Evolutionary conservation across 2,113 vertebrate species (phyloP), one percentile per base, ranked within the genome.

Genomic region (Grus americana): DNA sequence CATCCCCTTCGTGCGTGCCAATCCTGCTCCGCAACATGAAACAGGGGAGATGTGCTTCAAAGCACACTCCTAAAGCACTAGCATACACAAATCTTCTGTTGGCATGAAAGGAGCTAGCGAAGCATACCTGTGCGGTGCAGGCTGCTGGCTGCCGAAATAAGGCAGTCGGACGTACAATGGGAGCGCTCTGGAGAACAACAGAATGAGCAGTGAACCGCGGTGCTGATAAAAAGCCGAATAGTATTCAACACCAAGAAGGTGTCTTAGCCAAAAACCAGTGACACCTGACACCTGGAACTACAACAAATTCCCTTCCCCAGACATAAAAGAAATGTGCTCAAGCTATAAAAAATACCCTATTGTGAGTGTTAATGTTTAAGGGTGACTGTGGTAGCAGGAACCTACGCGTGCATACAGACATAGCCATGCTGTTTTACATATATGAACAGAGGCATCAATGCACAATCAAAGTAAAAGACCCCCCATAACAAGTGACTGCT

Each of bases 361-460:
- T 50, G 11, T 1, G 3, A 73, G 59, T 14, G 18, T 24, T 44
- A 10, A 9, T 49, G 49, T 44, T 72, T 17, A 61, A 81, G 36
- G 44, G 34, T 49, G 87, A 49, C 34, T 18, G 59, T 5, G 58
- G 58, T 5, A 75, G 66, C 2, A 1, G 52, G 38, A 84, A 14
- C 14, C 0, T 0, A 21, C 0, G 5, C 1, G 9, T 10, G 10
- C 14, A 15, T 9, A 38, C 16, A 32, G 80, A 8, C 11, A 19
- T 2, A 75, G 52, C 9, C n/a, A 7, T 1, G 0, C 0, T 32
- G 30, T 29, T 18, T 55, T 34, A 62, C 8, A 4, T 22, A 17
- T 1, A 7, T 0, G 12, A 75, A 54, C 55, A 81, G 36, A 65
- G 8, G 22, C 19, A n/a, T 8, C 29, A 84, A 72, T 5, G 34